A percentile compares a stretch with the other conserved stretches of the same genome.
Evolutionary conservation across 2,888 invertebrate genomes (phyloP).

Genomic region (Brenthis daphne): DNA sequence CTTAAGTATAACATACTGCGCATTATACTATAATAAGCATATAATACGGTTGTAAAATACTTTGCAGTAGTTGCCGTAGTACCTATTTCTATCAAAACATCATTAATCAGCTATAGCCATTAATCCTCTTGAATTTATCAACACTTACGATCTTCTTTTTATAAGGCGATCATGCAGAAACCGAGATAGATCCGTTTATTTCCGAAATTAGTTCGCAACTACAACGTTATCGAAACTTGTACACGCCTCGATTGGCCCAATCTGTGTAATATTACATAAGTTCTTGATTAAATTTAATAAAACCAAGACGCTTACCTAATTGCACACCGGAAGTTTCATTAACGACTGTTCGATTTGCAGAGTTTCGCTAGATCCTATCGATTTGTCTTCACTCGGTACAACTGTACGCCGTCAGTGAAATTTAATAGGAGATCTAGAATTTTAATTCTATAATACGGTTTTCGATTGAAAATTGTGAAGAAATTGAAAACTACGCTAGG

Average conservation of each 20-base stretch:
- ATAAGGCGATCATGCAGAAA: conserved; percentile 69
- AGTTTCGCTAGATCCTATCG: conserved; percentile 63
- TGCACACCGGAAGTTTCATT: conserved; percentile 76
- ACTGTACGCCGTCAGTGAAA: conserved; percentile 36
- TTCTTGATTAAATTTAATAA: conserved; percentile 83
- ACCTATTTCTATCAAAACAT: conserved; percentile 52
- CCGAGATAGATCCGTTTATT: conserved; percentile 74
- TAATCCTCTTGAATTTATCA: conserved; percentile 22
- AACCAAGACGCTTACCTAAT: conserved; percentile 80
- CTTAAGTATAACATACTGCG: neutral
- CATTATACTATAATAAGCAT: conserved; percentile 17
- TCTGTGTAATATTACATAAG: conserved; percentile 81
- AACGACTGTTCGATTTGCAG: conserved; percentile 77
- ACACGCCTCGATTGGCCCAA: conserved; percentile 77
- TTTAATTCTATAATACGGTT: conserved; percentile 53
- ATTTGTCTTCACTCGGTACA: conserved; percentile 49
- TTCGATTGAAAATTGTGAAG: conserved; percentile 62
- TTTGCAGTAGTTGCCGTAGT: conserved; percentile 35
- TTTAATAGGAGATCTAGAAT: conserved; percentile 52
- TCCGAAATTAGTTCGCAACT: conserved; percentile 79
- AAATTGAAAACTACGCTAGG: conserved; percentile 50
- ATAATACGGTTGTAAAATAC: conserved; percentile 29
- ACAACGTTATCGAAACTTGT: conserved; percentile 79
- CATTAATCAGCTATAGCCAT: conserved; percentile 50
- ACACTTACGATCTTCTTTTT: conserved; percentile 67